Base-by-base conservation (phyloP, 2,797 vertebrate genomes). In the Esox masquinongy region DNA sequence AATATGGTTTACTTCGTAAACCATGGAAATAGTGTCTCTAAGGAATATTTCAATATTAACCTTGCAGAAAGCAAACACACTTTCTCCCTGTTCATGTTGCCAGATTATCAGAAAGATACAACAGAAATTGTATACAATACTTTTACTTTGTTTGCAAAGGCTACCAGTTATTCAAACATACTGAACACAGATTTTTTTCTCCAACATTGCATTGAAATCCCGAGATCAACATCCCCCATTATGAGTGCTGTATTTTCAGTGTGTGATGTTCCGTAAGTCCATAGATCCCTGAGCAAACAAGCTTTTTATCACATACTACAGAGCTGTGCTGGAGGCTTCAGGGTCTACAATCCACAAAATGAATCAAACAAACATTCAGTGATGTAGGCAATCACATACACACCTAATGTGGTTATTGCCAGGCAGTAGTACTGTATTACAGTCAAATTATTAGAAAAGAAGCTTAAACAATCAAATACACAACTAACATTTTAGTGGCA, bases 201-300 rank as follows among this genome's bases (percentile, higher is more conserved):
- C 84, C 85, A 91, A 90, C 84, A 87, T 83, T 81, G 80, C 83
- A 80, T 76, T 73, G 81, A 92, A 89, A 90, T 92, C 86, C 89
- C 83, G 89, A 90, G 90, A 91, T 93, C 88, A 89, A 87, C 88
- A 87, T 85, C 86, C 72, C 85, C 82, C 80, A 82, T 67, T 83
- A 83, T 79, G 87, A 90, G 89, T 86, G 82, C 87, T 86, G 75
- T 87, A 80, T 88, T 89, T 89, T 86, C 83, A 77, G 86, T 73
- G 59, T 79, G 75, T 64, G 85, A 82, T 90, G 83, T 87, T 88
- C 84, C 80, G 89, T 92, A 90, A 92, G 87, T 91, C 90, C 76
- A 85, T 90, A 91, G 90, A 94, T 94, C 92, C 88, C 86, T 94
- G 88, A 90, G 90, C 88, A 94, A 94, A 94, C 91, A 94, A 86